Evolutionary conservation across 1,140 invertebrate species (phyloP).

Genomic region (Idris sp.): DNA sequence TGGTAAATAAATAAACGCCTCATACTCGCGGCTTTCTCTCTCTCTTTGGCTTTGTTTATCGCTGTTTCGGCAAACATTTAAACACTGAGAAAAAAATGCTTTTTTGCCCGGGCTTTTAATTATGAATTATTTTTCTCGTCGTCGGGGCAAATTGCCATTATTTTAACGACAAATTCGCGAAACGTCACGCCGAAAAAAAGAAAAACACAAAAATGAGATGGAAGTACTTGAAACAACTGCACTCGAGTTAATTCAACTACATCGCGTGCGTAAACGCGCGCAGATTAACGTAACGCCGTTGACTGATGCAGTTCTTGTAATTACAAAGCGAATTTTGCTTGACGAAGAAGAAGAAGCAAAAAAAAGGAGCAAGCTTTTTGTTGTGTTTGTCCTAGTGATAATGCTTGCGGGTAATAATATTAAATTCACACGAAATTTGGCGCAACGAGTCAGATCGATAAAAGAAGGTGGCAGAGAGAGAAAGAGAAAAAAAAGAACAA

Average conservation of each 20-base stretch:
- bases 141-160: slow-evolving; percentile 30
- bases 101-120: slow-evolving; percentile 34
- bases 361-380: slow-evolving; percentile 42
- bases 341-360: too few species aligned
- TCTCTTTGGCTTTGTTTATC: slow-evolving; percentile 37
- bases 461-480: too few species aligned
- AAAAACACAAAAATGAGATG: slow-evolving; percentile 19
- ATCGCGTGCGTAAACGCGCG: slow-evolving; percentile 51
- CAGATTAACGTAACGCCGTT: slow-evolving; percentile 54
- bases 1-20: slow-evolving; percentile 21
- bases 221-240: slow-evolving; percentile 52
- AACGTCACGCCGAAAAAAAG: slow-evolving; percentile 41
- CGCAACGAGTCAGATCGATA: slow-evolving; percentile 37
- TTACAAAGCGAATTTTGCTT: slow-evolving; percentile 55
- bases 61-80: slow-evolving; percentile 27
- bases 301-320: slow-evolving; percentile 54
- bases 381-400: slow-evolving; percentile 25
- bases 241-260: slow-evolving; percentile 56
- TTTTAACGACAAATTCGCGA: slow-evolving; percentile 29
- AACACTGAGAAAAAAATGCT: too few species aligned
- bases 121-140: slow-evolving; percentile 31
- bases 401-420: slow-evolving; percentile 44
- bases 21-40: too few species aligned
- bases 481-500: slow-evolving; percentile 34
- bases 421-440: slow-evolving; percentile 18